Base-by-base conservation (phyloP, 2,888 invertebrate species). In the Polyploca ridens region DNA sequence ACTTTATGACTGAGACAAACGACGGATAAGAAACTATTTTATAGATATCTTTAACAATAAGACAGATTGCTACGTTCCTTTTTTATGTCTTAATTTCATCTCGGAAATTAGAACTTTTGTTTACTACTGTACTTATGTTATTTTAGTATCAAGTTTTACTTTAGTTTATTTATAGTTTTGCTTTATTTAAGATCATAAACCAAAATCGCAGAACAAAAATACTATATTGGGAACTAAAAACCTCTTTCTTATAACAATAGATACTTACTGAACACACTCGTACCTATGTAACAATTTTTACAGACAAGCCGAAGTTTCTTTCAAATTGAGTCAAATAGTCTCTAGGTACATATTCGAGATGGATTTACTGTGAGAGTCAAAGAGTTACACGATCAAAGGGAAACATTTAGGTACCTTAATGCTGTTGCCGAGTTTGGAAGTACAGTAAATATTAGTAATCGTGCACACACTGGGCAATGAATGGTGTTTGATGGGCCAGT, bases 1-100 rank as follows among this genome's bases (percentile, higher is more conserved):
- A 83, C 86, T 93, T 91, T 91, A 93, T 86, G 88, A 83, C 83
- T 82, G 73, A 83, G 83, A 82, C 79, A 83, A 89, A 88, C 77
- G 81, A 80, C 79, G 81, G 75, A 79, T 78, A 79, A 83, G 85
- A 74, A 88, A 88, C 84, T 90, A 87, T 90, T 61, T 90, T 89
- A 88, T 85, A 75, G 75, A 78, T 76, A 75, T 83, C 81, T 87
- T 83, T 86, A 86, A 84, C 79, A 69, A 82, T 73, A 74, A 81
- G 81, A 77, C 82, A 86, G 77, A 84, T 81, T 85, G 83, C 75
- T 75, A 76, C 72, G 75, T 76, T 75, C 63, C 27, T 69, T 66
- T 78, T 69, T 81, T 79, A 81, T 78, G 74, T 72, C 71, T 75
- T 74, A 71, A 77, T 76, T 70, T 78, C 66, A 70, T 77, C 13